A percentile compares a stretch with the other conserved stretches of the same genome.
Evolutionary conservation across 2,888 invertebrate species (phyloP).

Genomic region (Pimpla rufipes): DNA sequence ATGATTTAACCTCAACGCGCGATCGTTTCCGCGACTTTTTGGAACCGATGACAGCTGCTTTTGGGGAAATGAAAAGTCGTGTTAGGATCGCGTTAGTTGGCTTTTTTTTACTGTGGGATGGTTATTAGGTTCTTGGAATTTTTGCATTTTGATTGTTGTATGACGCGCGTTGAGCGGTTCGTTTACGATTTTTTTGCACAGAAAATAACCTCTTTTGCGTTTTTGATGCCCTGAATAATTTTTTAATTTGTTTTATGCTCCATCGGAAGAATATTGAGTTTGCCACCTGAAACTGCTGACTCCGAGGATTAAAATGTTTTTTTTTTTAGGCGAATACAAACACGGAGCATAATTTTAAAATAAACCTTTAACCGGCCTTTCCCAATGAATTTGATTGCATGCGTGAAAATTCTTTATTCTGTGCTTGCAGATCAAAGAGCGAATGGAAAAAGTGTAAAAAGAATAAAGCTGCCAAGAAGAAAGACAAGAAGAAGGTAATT

Average conservation of each 20-base stretch:
- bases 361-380: background rate
- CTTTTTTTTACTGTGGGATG: background rate
- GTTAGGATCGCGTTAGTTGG: background rate
- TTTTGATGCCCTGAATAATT: background rate
- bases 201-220: background rate
- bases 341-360: no score
- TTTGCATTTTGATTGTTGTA: background rate
- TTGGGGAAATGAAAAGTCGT: background rate
- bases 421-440: slow-evolving; percentile 83
- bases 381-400: no score
- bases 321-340: no score
- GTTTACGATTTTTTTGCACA: background rate
- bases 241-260: background rate
- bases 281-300: no score
- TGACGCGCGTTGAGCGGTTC: background rate
- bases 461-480: slow-evolving; percentile 82
- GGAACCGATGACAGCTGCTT: slow-evolving; percentile 2
- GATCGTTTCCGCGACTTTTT: background rate
- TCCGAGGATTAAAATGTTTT: no score
- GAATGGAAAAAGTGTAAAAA: slow-evolving; percentile 86
- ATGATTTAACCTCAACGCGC: slow-evolving; percentile 24
- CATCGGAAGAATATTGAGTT: no score
- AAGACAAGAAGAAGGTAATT: slow-evolving; percentile 84
- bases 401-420: background rate
- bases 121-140: background rate